A percentile compares a stretch with the other conserved stretches of the same genome.
Evolutionary conservation across 2,797 vertebrate species (phyloP).

Genomic region (Pteronotus mesoamericanus): DNA sequence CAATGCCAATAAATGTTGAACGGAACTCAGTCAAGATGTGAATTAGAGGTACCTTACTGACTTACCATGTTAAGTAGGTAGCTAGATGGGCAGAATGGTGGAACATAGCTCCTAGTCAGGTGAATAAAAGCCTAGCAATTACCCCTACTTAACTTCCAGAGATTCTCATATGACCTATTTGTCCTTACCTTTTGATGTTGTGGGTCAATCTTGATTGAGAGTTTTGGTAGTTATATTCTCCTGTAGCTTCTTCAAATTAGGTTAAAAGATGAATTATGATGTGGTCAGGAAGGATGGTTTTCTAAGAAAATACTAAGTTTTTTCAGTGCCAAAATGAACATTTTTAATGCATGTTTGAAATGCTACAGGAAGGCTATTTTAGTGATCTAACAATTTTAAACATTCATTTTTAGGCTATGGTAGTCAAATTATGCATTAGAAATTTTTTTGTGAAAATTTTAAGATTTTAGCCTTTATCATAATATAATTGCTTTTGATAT

Average conservation of each 20-base stretch:
- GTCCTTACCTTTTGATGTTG: not conserved
- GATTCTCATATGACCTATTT: not conserved
- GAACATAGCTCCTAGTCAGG: not conserved
- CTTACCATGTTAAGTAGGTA: not conserved
- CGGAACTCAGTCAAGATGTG: not conserved
- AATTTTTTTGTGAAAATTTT: not conserved
- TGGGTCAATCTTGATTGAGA: not conserved
- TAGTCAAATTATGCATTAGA: not conserved
- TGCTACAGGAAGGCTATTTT: not conserved
- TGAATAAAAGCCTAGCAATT: not conserved
- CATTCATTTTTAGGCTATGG: not conserved
- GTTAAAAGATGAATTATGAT: not conserved
- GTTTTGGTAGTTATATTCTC: not conserved
- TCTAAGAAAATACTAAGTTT: not conserved
- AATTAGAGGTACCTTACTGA: not conserved
- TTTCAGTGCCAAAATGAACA: not conserved
- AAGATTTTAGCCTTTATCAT: not conserved
- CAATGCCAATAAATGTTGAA: not conserved
- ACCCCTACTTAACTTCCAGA: rapidly evolving
- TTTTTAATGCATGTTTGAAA: not conserved
- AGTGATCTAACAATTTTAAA: not conserved
- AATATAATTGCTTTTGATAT: not conserved
- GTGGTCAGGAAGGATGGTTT: not conserved
- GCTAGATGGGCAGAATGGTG: not conserved
- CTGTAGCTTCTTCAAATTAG: not conserved